Evolutionary conservation across 2,888 invertebrate species (phyloP).

Genomic region (Orthosia cruda): DNA sequence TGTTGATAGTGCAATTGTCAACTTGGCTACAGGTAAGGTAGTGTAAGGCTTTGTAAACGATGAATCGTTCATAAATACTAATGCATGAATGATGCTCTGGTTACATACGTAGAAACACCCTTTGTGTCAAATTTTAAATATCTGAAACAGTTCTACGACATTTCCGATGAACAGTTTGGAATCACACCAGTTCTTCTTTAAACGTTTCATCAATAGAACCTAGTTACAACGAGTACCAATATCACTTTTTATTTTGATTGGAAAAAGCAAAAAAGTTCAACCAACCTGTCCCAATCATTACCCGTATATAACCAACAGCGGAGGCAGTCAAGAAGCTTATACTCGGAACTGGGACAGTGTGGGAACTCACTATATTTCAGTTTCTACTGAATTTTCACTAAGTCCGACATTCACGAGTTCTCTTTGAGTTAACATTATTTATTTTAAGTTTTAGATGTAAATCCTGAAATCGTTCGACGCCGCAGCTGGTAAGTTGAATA

Average conservation of each 20-base stretch:
- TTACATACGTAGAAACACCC: no score
- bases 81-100: no score
- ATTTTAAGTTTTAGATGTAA: slow-evolving; percentile 68
- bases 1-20: no score
- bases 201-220: no score
- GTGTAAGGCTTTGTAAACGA: no score
- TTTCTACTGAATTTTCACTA: slow-evolving; percentile 69
- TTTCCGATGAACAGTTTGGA: no score
- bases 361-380: slow-evolving; percentile 71
- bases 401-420: slow-evolving; percentile 73
- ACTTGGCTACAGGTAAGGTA: no score
- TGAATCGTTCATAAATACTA: no score
- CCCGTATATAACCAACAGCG: slow-evolving; percentile 39
- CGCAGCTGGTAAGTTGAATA: slow-evolving; percentile 45
- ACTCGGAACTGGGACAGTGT: slow-evolving; percentile 73
- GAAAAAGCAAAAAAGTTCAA: neutral
- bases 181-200: no score
- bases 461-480: slow-evolving; percentile 52
- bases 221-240: no score
- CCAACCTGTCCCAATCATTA: slow-evolving; percentile 4
- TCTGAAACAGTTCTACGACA: no score
- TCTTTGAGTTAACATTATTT: slow-evolving; percentile 72
- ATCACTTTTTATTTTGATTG: neutral
- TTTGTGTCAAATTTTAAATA: no score
- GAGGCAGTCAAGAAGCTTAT: slow-evolving; percentile 77